These are phyloP conservation scores for Campylorhamphus procurvoides DNA, from an alignment of 2,113 vertebrate species.

Conservation along the genomic window DNA sequence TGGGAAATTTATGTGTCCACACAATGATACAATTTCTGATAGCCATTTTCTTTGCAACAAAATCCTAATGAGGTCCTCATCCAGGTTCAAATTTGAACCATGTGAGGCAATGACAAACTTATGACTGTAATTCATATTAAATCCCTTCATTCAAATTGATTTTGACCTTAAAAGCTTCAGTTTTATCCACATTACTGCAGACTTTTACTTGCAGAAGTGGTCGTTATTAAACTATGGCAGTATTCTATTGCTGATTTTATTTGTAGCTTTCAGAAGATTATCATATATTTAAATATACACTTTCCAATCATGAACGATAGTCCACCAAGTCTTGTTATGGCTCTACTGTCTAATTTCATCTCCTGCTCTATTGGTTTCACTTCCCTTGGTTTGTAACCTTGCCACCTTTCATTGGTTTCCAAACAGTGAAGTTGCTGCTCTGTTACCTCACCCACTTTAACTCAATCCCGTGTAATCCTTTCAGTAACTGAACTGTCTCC, in stretches of 20 bases:
- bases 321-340: not conserved
- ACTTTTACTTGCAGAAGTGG: not conserved
- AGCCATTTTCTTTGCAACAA: not conserved
- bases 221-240: not conserved
- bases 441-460: not conserved
- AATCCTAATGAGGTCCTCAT: not conserved
- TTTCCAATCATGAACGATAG: not conserved
- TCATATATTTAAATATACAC: not conserved
- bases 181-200: not conserved
- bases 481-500: not conserved
- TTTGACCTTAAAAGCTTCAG: not conserved
- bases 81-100: not conserved
- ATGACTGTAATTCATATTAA: not conserved
- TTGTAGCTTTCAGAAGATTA: not conserved
- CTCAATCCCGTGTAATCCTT: not conserved
- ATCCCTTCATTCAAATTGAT: not conserved
- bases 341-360: not conserved
- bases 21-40: not conserved
- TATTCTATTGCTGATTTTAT: not conserved
- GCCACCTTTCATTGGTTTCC: not conserved
- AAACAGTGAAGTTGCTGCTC: not conserved
- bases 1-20: not conserved
- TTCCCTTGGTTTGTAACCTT: conserved; percentile 11
- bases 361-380: not conserved
- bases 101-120: not conserved